These are phyloP conservation scores for Argyresthia albistria DNA, from an alignment of 2,888 invertebrate genomes.

Conservation along the genomic window DNA sequence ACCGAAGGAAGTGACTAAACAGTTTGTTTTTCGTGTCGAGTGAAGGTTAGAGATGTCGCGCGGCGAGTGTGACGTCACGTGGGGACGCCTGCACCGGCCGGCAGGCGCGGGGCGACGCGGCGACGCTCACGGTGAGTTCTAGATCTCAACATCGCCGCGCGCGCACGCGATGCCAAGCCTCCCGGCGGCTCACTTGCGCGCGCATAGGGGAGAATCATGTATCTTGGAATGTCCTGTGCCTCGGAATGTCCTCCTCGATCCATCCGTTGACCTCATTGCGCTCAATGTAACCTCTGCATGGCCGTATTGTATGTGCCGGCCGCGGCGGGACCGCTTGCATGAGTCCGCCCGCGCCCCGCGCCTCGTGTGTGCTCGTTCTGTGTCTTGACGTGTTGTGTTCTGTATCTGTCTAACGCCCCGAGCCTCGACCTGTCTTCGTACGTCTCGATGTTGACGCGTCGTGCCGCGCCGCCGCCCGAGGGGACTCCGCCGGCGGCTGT, in stretches of 20 bases:
- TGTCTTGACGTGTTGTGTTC: slow-evolving; percentile 43
- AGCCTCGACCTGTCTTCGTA: slow-evolving; percentile 38
- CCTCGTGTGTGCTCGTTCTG: slow-evolving; percentile 17
- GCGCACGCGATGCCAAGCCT: slow-evolving; percentile 36
- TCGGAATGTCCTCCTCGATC: slow-evolving; percentile 73
- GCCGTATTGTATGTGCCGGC: slow-evolving; percentile 38
- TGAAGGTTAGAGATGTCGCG: neutral
- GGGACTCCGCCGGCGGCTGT: slow-evolving; percentile 47
- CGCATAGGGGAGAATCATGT: slow-evolving; percentile 72
- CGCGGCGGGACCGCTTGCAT: slow-evolving; percentile 46
- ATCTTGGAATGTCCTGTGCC: slow-evolving; percentile 75
- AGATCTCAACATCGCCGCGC: slow-evolving; percentile 73
- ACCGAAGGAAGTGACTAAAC: neutral
- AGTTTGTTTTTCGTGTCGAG: slow-evolving; percentile 3
- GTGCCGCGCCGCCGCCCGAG: slow-evolving; percentile 35
- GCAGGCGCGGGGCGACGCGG: slow-evolving; percentile 11
- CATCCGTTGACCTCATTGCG: slow-evolving; percentile 55
- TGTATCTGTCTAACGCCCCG: slow-evolving; percentile 54
- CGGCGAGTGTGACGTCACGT: neutral
- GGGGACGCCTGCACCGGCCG: neutral
- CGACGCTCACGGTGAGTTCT: slow-evolving; percentile 62
- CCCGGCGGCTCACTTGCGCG: slow-evolving; percentile 45
- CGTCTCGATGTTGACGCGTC: slow-evolving; percentile 47
- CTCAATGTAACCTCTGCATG: slow-evolving; percentile 62
- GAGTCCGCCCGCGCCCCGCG: slow-evolving; percentile 37